Percentiles rank a stretch among this genome's conserved stretches.
Evolutionary conservation across 2,797 vertebrate species (phyloP).

Genomic region (Gymnoscopelus braueri): DNA sequence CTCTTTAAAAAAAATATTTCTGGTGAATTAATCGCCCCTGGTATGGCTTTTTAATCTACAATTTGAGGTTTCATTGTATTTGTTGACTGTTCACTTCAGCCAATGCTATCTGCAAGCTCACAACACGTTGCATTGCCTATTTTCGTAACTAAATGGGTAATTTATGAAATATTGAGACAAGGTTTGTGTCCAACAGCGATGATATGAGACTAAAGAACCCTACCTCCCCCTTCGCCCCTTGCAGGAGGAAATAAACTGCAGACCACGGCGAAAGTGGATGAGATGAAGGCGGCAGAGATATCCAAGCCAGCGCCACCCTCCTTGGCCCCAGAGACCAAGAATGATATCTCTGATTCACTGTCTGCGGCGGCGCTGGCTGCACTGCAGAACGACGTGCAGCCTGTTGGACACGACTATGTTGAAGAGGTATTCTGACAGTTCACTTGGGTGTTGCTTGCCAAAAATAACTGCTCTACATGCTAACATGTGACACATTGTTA

Average conservation of each 20-base stretch:
- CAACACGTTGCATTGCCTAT: too few relatives aligned
- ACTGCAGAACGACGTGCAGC: constrained; percentile 95
- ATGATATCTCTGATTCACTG: constrained; percentile 82
- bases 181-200: too few relatives aligned
- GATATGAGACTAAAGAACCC: background rate
- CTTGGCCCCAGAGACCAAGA: constrained; percentile 67
- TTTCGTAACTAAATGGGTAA: too few relatives aligned
- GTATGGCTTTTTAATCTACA: too few relatives aligned
- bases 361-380: constrained; percentile 89
- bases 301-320: constrained; percentile 61
- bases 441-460: too few relatives aligned
- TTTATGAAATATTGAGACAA: too few relatives aligned
- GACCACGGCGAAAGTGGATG: constrained; percentile 90
- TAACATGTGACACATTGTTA: too few relatives aligned
- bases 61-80: too few relatives aligned
- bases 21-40: too few relatives aligned
- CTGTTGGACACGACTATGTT: constrained; percentile 97
- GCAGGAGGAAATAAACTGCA: constrained; percentile 95
- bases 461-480: background rate
- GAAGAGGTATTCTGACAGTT: constrained; percentile 84
- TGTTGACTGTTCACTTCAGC: too few relatives aligned
- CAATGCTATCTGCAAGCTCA: too few relatives aligned
- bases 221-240: background rate
- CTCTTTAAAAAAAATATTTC: too few relatives aligned
- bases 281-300: constrained; percentile 81